phyloP scores from a whole-genome alignment of 2,797 vertebrate species.

The Cygnus olor region DNA sequence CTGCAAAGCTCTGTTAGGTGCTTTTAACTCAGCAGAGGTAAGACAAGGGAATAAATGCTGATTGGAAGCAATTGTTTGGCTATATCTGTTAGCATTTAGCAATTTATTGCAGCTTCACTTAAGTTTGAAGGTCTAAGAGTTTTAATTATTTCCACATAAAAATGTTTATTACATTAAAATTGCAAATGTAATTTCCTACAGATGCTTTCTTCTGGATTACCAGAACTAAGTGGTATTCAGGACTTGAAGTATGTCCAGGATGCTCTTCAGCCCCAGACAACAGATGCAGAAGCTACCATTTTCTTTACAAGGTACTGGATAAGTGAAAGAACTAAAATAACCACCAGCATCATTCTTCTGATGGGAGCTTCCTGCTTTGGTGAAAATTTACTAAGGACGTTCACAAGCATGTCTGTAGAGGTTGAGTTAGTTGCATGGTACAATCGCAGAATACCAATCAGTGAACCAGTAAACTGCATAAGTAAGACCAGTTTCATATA shows the following conservation, averaged over 20 bases:
- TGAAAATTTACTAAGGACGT: fast-evolving
- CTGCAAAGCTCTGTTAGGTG: neutral
- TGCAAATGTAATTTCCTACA: conserved; percentile 52
- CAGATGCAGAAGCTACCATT: conserved; percentile 95
- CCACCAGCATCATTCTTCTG: neutral
- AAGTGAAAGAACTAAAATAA: neutral
- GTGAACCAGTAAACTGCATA: neutral
- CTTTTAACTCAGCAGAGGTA: neutral
- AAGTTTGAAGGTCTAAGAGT: neutral
- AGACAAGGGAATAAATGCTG: neutral
- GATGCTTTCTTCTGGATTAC: conserved; percentile 97
- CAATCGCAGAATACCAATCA: neutral
- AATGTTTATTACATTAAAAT: neutral
- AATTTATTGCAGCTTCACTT: neutral
- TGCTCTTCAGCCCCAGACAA: conserved; percentile 94
- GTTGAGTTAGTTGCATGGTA: neutral
- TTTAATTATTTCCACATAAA: neutral
- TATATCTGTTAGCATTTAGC: neutral
- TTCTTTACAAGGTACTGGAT: conserved; percentile 93
- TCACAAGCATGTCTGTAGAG: neutral
- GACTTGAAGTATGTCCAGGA: conserved; percentile 97
- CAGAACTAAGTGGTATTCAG: conserved; percentile 90
- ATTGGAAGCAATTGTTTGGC: neutral
- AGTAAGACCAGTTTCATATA: neutral
- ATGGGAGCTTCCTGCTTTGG: neutral